phyloP scores from a whole-genome alignment of 2,888 invertebrate species.

The Leptopilina syphax region DNA sequence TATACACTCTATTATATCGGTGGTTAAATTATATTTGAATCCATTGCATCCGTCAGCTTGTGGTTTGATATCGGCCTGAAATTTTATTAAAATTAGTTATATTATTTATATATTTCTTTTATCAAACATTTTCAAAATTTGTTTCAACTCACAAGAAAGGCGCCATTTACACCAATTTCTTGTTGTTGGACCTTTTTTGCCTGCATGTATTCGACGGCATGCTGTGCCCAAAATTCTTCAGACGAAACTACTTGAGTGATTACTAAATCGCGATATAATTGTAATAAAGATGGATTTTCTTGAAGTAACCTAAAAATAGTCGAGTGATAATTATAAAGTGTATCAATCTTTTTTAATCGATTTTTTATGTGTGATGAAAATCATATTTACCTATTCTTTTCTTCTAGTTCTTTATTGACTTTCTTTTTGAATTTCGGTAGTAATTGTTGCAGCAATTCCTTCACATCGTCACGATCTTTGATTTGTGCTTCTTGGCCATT shows the following conservation, averaged over 20 bases:
- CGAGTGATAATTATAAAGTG: background rate
- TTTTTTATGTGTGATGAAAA: background rate
- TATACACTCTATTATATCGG: conserved; percentile 98
- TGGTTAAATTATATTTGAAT: conserved; percentile 96
- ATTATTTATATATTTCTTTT: background rate
- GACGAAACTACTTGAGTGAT: conserved; percentile 96
- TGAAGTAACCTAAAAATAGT: conserved; percentile 82
- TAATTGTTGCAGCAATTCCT: conserved; percentile 92
- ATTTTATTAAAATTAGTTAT: conserved; percentile 63
- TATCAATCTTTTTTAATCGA: background rate
- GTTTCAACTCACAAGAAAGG: conserved; percentile 79
- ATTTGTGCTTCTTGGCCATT: conserved; percentile 90
- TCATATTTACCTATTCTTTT: conserved; percentile 84
- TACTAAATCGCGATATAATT: conserved; percentile 97
- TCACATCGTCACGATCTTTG: conserved; percentile 94
- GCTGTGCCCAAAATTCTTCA: conserved; percentile 98
- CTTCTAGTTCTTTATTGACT: conserved; percentile 92
- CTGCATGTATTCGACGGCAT: conserved; percentile 87
- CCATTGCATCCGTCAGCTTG: conserved; percentile 98
- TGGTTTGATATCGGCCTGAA: conserved; percentile 95
- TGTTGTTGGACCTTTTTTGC: conserved; percentile 87
- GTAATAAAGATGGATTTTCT: conserved; percentile 92
- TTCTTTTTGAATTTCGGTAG: conserved; percentile 96
- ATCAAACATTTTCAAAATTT: conserved; percentile 8
- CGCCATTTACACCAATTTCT: conserved; percentile 88